These are phyloP conservation scores for Ennomos quercinarius DNA, from an alignment of 2,888 invertebrate genomes.

Conservation along the genomic window DNA sequence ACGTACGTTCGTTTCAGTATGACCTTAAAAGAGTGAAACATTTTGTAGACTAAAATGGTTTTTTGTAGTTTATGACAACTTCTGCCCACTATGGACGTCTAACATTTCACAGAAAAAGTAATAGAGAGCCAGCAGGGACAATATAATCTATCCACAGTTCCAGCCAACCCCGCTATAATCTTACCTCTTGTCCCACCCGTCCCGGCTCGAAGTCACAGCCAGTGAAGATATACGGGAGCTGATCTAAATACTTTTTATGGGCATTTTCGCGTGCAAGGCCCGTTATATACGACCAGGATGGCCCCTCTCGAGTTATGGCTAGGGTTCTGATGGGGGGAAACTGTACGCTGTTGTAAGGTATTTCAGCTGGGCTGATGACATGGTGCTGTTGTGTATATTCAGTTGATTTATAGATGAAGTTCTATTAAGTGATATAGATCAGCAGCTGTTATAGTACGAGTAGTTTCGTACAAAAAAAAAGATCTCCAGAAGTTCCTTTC, in stretches of 20 bases:
- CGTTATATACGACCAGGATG: conserved; percentile 25
- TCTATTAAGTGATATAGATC: too few relatives aligned
- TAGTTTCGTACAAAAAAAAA: too few relatives aligned
- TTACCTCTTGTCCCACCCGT: conserved; percentile 15
- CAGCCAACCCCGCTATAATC: neutral
- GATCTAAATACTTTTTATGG: conserved; percentile 65
- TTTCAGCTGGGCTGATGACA: conserved; percentile 1
- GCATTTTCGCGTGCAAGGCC: conserved; percentile 42
- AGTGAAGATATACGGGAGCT: conserved; percentile 53
- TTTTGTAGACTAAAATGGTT: too few relatives aligned
- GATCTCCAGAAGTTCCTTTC: too few relatives aligned
- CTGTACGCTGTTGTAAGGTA: neutral
- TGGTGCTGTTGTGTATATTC: neutral
- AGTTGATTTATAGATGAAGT: neutral
- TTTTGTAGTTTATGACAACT: too few relatives aligned
- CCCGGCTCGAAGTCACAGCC: conserved; percentile 38
- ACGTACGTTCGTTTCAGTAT: too few relatives aligned
- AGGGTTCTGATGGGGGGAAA: neutral
- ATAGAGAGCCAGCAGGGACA: too few relatives aligned
- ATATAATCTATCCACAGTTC: too few relatives aligned
- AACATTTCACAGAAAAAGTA: too few relatives aligned
- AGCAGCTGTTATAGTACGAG: too few relatives aligned
- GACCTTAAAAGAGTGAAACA: too few relatives aligned
- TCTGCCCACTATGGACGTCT: too few relatives aligned
- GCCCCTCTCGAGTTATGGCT: conserved; percentile 19